Conservation (phyloP, 2,113 vertebrate genomes). For the Amazona guildingii region DNA sequence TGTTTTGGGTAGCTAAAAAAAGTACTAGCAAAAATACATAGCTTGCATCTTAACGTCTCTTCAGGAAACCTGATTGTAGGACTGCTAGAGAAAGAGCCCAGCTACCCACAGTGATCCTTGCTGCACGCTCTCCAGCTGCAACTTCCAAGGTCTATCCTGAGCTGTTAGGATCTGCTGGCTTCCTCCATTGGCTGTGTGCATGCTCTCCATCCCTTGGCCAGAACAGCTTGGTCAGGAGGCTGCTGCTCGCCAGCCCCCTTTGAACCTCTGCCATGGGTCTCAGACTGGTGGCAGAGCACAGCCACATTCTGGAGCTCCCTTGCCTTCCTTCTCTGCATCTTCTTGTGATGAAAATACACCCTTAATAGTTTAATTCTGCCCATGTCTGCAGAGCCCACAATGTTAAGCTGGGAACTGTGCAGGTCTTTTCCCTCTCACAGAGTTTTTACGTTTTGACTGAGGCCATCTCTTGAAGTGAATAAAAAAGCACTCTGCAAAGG, state of each 20-base stretch:
- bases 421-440: conserved; percentile 35
- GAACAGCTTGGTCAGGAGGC: neutral
- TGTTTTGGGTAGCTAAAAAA: conserved; percentile 9
- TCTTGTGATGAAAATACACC: neutral
- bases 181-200: fast-evolving
- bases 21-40: conserved; percentile 24
- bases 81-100: conserved; percentile 6
- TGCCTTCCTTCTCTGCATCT: neutral
- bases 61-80: conserved; percentile 35
- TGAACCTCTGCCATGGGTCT: neutral
- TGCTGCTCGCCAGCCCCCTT: neutral
- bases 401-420: neutral
- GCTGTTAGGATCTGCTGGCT: neutral
- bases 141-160: neutral
- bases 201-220: fast-evolving
- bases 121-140: conserved; percentile 8
- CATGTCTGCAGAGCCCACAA: neutral
- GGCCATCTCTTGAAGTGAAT: conserved; percentile 25
- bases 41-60: neutral
- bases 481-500: conserved; percentile 50
- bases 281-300: neutral
- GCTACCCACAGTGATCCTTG: neutral
- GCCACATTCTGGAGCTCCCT: neutral
- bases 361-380: neutral
- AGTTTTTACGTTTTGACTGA: conserved; percentile 24